Evolutionary conservation across 2,797 vertebrate species (phyloP).

Genomic region (Adelosebastes latens): DNA sequence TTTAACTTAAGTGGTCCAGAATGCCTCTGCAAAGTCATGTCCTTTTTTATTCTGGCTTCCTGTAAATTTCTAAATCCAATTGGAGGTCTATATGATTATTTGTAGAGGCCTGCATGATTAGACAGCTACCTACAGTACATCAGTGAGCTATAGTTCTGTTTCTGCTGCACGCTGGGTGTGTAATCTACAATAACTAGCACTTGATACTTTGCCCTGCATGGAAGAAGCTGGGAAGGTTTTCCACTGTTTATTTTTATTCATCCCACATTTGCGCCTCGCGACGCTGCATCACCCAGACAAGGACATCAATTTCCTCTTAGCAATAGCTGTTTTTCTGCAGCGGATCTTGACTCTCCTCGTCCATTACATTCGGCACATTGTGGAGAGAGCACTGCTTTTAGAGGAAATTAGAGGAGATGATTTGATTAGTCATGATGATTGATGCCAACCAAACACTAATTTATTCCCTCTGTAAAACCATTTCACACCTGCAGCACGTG

Average conservation of each 20-base stretch:
- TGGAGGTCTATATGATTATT: background rate
- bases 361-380: slow-evolving; percentile 54
- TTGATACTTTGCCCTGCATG: slow-evolving; percentile 8
- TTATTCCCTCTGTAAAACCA: slow-evolving; percentile 36
- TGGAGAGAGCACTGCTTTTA: slow-evolving; percentile 55
- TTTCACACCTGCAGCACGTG: slow-evolving; percentile 41
- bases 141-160: background rate
- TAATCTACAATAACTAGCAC: background rate
- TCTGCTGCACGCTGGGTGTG: background rate
- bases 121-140: background rate
- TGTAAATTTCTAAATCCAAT: slow-evolving; percentile 3
- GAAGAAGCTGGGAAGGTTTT: slow-evolving; percentile 7
- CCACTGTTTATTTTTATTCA: slow-evolving; percentile 40
- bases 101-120: background rate
- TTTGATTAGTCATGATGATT: slow-evolving; percentile 72
- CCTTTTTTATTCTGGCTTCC: background rate
- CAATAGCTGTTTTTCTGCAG: slow-evolving; percentile 31
- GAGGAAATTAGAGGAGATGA: slow-evolving; percentile 61
- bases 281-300: slow-evolving; percentile 38
- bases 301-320: slow-evolving; percentile 60
- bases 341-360: slow-evolving; percentile 56
- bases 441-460: slow-evolving; percentile 61
- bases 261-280: slow-evolving; percentile 31
- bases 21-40: background rate
- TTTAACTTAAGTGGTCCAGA: background rate